Evolutionary conservation across 2,113 vertebrate genomes (phyloP).

Genomic region (Chlamydotis undulata): DNA sequence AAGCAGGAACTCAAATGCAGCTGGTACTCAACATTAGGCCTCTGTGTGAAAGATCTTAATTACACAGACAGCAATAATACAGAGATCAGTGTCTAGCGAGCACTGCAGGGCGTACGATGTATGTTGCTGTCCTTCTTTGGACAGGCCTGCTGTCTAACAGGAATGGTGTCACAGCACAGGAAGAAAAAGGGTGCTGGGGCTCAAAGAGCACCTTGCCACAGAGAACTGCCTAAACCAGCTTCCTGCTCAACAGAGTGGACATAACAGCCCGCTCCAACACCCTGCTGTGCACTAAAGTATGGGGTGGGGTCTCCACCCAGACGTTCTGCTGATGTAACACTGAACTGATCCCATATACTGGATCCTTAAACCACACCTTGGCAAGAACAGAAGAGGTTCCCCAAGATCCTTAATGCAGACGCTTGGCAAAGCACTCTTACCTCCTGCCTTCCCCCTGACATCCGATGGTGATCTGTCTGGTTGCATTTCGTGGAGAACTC

Average conservation of each 20-base stretch:
- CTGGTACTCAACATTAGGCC: not conserved
- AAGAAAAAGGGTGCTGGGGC: not conserved
- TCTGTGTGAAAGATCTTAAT: not conserved
- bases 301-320: no score
- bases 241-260: not conserved
- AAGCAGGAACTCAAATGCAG: not conserved
- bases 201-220: not conserved
- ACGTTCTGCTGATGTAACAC: not conserved
- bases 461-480: slow-evolving; percentile 96
- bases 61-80: not conserved
- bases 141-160: not conserved
- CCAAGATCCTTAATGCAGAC: not conserved
- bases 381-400: not conserved
- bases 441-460: slow-evolving; percentile 97
- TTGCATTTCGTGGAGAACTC: slow-evolving; percentile 99
- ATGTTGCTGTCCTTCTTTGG: not conserved
- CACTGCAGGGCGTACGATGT: accelerated
- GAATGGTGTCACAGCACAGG: not conserved
- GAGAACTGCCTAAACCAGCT: not conserved
- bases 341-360: not conserved
- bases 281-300: not conserved
- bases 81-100: not conserved
- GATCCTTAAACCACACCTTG: not conserved
- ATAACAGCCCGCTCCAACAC: not conserved
- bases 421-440: slow-evolving; percentile 68